Conservation (phyloP, 2,797 vertebrate genomes). For the Bryconaethiops microstoma region DNA sequence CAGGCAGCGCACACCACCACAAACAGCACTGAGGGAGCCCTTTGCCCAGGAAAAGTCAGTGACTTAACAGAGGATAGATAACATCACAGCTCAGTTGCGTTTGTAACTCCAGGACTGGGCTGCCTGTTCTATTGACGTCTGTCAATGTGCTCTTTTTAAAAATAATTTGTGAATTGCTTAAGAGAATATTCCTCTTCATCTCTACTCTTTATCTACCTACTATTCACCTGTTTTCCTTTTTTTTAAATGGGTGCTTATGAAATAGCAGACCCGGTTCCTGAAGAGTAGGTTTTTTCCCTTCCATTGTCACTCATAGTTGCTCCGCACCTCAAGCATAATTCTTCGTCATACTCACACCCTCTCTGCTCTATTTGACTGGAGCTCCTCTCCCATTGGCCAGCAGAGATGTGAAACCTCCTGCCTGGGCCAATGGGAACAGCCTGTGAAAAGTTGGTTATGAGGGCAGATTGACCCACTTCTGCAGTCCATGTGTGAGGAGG, state of each 20-base stretch:
- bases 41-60: neutral
- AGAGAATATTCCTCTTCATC: neutral
- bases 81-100: neutral
- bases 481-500: slow-evolving; percentile 42
- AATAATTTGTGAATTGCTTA: neutral
- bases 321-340: slow-evolving; percentile 19
- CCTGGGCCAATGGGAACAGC: slow-evolving; percentile 60
- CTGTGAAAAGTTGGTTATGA: slow-evolving; percentile 51
- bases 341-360: slow-evolving; percentile 9
- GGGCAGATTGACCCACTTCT: slow-evolving; percentile 58
- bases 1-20: slow-evolving; percentile 29
- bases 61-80: slow-evolving; percentile 47
- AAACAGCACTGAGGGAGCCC: neutral
- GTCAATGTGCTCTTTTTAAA: neutral
- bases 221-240: no score
- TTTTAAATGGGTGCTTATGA: neutral
- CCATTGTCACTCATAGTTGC: neutral
- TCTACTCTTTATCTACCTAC: neutral
- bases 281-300: neutral
- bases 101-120: neutral
- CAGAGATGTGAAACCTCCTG: slow-evolving; percentile 8
- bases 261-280: slow-evolving; percentile 24
- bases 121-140: neutral
- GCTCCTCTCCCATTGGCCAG: slow-evolving; percentile 54
- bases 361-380: slow-evolving; percentile 14